Conservation (phyloP, 1,140 invertebrate species). For the Ostrea edulis region DNA sequence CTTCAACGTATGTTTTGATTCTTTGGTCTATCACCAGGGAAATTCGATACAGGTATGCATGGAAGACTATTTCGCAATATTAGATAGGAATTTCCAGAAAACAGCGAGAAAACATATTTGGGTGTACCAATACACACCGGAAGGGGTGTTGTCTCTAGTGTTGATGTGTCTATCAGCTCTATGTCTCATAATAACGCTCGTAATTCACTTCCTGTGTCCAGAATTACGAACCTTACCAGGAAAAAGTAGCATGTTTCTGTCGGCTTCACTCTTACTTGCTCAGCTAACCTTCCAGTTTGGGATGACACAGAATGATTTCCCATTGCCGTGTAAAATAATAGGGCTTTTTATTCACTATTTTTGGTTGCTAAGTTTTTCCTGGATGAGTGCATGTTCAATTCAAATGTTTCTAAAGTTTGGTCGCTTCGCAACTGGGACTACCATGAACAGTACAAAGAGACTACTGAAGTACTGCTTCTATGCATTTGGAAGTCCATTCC, state of each 20-base stretch:
- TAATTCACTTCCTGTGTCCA: slow-evolving; percentile 37
- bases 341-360: slow-evolving; percentile 48
- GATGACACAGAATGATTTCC: neutral
- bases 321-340: slow-evolving; percentile 21
- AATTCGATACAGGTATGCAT: neutral
- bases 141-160: slow-evolving; percentile 1
- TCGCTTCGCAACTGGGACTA: neutral
- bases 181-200: slow-evolving; percentile 44
- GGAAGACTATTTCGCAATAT: neutral
- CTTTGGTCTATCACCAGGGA: neutral
- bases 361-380: slow-evolving; percentile 40
- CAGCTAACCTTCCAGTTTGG: slow-evolving; percentile 46
- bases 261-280: slow-evolving; percentile 25
- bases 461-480: slow-evolving; percentile 1
- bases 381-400: slow-evolving; percentile 48
- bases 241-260: slow-evolving; percentile 47
- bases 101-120: neutral
- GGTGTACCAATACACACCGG: neutral
- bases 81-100: neutral
- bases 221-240: slow-evolving; percentile 50
- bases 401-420: slow-evolving; percentile 52
- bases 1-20: neutral
- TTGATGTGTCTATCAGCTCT: slow-evolving; percentile 44
- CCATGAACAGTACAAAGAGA: neutral
- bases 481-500: slow-evolving; percentile 20